phyloP scores from a whole-genome alignment of 2,797 vertebrate genomes.

The Odontamblyopus rebecca region DNA sequence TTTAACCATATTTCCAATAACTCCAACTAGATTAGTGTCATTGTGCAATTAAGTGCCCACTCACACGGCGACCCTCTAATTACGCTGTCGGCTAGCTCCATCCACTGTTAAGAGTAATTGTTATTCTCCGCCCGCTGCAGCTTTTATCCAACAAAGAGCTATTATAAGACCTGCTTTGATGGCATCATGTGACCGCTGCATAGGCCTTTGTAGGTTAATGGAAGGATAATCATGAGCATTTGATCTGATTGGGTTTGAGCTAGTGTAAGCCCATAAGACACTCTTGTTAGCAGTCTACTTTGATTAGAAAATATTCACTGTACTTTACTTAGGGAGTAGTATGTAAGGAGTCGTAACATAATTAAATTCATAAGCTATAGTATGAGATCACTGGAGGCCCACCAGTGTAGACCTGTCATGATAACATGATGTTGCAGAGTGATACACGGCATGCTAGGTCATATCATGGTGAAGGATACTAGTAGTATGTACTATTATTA shows the following conservation, averaged over 20 bases:
- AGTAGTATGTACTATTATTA: not conserved
- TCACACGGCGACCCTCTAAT: conserved; percentile 59
- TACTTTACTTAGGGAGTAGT: conserved; percentile 1
- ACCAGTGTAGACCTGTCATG: not conserved
- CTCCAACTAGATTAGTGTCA: conserved; percentile 56
- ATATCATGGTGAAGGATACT: not conserved
- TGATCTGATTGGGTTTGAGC: conserved; percentile 52
- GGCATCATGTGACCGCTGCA: conserved; percentile 62
- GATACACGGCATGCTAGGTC: not conserved
- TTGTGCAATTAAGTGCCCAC: conserved; percentile 54
- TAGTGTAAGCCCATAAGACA: conserved; percentile 35
- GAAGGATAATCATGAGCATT: conserved; percentile 63
- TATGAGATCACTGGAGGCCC: not conserved
- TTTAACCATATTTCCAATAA: conserved; percentile 45
- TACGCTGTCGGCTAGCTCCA: conserved; percentile 51
- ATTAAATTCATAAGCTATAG: not conserved
- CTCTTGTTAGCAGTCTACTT: conserved; percentile 20
- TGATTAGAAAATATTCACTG: not conserved
- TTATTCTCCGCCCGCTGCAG: conserved; percentile 55
- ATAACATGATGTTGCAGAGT: not conserved
- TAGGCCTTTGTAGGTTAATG: conserved; percentile 70
- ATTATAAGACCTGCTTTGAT: conserved; percentile 67
- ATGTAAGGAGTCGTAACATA: not conserved
- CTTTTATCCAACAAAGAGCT: conserved; percentile 64
- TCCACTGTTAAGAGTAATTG: conserved; percentile 65